Evolutionary conservation across 2,113 vertebrate species (phyloP).

Genomic region (Mus pahari): DNA sequence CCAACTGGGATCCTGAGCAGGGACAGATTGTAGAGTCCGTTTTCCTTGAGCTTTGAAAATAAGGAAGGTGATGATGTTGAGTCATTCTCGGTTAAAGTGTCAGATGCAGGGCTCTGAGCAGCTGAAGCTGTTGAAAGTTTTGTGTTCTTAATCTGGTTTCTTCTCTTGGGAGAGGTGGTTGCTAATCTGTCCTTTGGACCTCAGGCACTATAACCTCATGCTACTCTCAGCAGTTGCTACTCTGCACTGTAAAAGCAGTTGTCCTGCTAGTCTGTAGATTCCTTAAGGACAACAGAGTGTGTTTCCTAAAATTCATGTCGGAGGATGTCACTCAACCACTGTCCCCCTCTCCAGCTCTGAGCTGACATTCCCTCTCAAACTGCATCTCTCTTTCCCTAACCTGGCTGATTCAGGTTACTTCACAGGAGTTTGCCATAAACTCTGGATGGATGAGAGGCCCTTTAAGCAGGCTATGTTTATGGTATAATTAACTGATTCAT

Average conservation of each 20-base stretch:
- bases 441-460: not conserved
- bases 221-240: not conserved
- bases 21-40: too few relatives aligned
- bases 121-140: not conserved
- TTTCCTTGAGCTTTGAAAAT: not conserved
- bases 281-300: not conserved
- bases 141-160: not conserved
- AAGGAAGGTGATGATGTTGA: not conserved
- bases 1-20: not conserved
- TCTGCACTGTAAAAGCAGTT: not conserved
- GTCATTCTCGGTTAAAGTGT: not conserved
- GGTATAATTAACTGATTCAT: not conserved
- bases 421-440: not conserved
- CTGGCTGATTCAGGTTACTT: not conserved
- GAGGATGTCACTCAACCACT: not conserved
- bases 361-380: not conserved
- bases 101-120: not conserved
- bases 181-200: not conserved
- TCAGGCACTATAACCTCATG: not conserved
- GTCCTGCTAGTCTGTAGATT: not conserved
- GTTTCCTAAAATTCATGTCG: not conserved
- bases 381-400: not conserved
- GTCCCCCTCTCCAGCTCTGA: not conserved
- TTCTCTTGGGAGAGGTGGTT: not conserved
- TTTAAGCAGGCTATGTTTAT: not conserved